Conservation (phyloP, 2,113 vertebrate genomes). For the Coturnix japonica region DNA sequence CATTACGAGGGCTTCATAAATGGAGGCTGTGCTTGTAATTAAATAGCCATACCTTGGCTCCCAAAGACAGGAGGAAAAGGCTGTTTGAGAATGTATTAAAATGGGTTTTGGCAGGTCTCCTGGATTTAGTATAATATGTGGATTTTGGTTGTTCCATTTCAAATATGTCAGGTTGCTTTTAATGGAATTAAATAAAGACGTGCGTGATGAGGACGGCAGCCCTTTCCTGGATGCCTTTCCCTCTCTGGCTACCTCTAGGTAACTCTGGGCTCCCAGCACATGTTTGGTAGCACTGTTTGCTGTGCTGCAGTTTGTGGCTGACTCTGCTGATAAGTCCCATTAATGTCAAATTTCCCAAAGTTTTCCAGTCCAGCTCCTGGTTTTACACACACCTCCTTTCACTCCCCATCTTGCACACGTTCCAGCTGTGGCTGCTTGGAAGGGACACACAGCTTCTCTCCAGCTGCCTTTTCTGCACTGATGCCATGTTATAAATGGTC, state of each 20-base stretch:
- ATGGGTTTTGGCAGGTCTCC: conserved; percentile 64
- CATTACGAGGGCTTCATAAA: conserved; percentile 24
- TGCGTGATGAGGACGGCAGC: not conserved
- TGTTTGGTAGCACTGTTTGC: not conserved
- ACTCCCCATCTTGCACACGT: not conserved
- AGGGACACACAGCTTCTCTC: not conserved
- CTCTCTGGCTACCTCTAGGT: not conserved
- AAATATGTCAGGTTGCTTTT: conserved; percentile 53
- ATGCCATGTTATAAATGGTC: not conserved
- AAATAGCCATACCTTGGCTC: conserved; percentile 61
- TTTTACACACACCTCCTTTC: not conserved
- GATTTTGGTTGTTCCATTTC: conserved; percentile 60
- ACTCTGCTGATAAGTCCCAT: not conserved
- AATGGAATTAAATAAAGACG: conserved; percentile 74
- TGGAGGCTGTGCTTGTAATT: conserved; percentile 53
- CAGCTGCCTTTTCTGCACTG: not conserved
- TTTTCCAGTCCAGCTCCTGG: conserved; percentile 12
- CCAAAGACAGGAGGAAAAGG: conserved; percentile 53
- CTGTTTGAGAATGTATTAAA: conserved; percentile 71
- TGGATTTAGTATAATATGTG: conserved; percentile 64
- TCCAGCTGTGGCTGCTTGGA: not conserved
- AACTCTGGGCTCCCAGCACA: not conserved
- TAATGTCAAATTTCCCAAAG: not conserved
- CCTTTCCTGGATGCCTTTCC: conserved; percentile 30
- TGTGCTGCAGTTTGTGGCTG: conserved; percentile 3